Conservation (phyloP, 2,888 invertebrate genomes). For the Pyrgus malvae region DNA sequence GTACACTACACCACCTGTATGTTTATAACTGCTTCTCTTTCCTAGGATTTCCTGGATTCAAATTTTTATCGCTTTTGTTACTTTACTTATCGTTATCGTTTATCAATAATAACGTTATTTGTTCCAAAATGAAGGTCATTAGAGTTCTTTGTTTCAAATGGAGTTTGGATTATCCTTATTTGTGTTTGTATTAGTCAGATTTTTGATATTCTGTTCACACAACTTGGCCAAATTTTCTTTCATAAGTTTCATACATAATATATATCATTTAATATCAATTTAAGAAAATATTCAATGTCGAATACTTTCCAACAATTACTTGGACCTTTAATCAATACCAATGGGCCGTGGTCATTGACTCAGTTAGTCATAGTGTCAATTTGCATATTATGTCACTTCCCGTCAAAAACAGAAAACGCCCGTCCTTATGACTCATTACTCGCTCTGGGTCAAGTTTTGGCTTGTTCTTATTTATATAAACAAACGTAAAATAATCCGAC, state of each 20-base stretch:
- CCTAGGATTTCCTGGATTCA: too few species aligned
- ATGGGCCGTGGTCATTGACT: not conserved
- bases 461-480: conserved; percentile 15
- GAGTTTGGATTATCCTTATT: too few species aligned
- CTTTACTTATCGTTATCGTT: too few species aligned
- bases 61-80: too few species aligned
- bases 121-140: too few species aligned
- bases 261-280: too few species aligned
- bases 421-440: not conserved
- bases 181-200: too few species aligned
- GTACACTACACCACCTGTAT: conserved; percentile 27
- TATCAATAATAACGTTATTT: too few species aligned
- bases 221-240: too few species aligned
- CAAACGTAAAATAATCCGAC: conserved; percentile 33
- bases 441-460: conserved; percentile 4
- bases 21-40: conserved; percentile 11
- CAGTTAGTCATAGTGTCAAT: not conserved
- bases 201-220: too few species aligned
- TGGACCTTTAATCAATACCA: not conserved
- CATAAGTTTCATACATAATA: too few species aligned
- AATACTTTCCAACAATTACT: not conserved
- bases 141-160: too few species aligned
- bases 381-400: conserved; percentile 10
- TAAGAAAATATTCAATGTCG: not conserved
- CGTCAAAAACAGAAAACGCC: not conserved